Evolutionary conservation across 2,888 invertebrate species (phyloP).

Genomic region (Epirrhoe tristata): DNA sequence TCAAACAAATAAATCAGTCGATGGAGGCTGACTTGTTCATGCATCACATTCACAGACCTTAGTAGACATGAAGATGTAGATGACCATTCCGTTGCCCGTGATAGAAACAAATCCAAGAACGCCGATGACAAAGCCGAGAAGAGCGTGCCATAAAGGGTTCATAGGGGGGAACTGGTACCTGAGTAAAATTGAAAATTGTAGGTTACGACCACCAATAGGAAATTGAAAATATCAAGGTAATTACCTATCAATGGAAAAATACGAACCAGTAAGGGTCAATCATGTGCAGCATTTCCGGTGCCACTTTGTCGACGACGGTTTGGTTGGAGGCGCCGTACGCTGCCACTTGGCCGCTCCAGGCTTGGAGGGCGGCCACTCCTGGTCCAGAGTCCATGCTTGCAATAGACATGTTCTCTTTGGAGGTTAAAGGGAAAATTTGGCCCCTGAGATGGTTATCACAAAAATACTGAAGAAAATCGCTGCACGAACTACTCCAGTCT

Average conservation of each 20-base stretch:
- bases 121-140: slow-evolving; percentile 92
- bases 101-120: slow-evolving; percentile 89
- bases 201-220: too few relatives aligned
- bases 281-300: slow-evolving; percentile 90
- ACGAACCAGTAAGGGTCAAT: slow-evolving; percentile 91
- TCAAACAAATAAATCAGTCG: neutral
- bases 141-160: slow-evolving; percentile 95
- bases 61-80: slow-evolving; percentile 91
- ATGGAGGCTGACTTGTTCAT: neutral
- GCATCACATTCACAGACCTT: slow-evolving; percentile 72
- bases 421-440: slow-evolving; percentile 53
- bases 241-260: neutral
- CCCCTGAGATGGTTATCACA: slow-evolving; percentile 77
- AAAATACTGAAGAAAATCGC: slow-evolving; percentile 86
- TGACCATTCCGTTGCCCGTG: slow-evolving; percentile 89
- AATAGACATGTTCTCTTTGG: slow-evolving; percentile 67
- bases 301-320: slow-evolving; percentile 93
- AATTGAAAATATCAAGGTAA: neutral
- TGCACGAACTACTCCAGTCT: slow-evolving; percentile 85
- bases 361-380: slow-evolving; percentile 76
- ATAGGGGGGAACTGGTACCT: slow-evolving; percentile 96
- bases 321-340: slow-evolving; percentile 87
- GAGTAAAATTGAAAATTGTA: slow-evolving; percentile 21
- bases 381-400: slow-evolving; percentile 76
- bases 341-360: slow-evolving; percentile 79